A percentile compares a stretch with the other conserved stretches of the same genome.
These are phyloP conservation scores for Manis pentadactyla DNA, from an alignment of 2,797 vertebrate genomes.

Conservation along the genomic window DNA sequence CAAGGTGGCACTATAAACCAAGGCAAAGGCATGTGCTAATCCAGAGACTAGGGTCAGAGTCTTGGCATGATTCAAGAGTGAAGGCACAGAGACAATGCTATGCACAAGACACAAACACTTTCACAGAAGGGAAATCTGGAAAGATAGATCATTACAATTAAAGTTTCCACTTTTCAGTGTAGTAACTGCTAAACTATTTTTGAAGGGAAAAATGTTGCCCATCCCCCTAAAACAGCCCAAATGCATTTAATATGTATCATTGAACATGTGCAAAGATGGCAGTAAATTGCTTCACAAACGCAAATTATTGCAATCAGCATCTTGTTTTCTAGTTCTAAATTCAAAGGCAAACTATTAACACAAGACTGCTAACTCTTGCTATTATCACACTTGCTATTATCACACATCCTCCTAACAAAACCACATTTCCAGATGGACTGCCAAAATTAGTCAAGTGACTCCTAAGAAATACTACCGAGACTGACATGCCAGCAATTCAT, in stretches of 20 bases:
- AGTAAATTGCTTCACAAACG: constrained; percentile 87
- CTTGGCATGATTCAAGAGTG: constrained; percentile 52
- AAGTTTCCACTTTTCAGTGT: constrained; percentile 80
- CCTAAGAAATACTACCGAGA: constrained; percentile 66
- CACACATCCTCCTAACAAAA: constrained; percentile 81
- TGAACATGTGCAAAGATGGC: constrained; percentile 87
- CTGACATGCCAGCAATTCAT: constrained; percentile 65
- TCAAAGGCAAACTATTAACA: constrained; percentile 87
- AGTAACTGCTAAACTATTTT: constrained; percentile 83
- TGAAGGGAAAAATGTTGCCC: constrained; percentile 84
- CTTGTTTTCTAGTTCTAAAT: constrained; percentile 89
- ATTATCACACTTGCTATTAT: constrained; percentile 79
- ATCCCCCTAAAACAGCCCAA: constrained; percentile 79
- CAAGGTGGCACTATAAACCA: background rate
- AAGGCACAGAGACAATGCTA: constrained; percentile 56
- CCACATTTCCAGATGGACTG: constrained; percentile 84
- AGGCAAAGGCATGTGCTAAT: constrained; percentile 34
- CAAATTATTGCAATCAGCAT: constrained; percentile 90
- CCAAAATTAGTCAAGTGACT: constrained; percentile 79
- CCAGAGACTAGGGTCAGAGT: constrained; percentile 38
- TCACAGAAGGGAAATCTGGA: constrained; percentile 74
- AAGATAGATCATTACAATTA: constrained; percentile 80
- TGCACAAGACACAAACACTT: constrained; percentile 63
- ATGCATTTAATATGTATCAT: constrained; percentile 87
- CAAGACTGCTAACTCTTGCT: constrained; percentile 83